A percentile compares a stretch with the other conserved stretches of the same genome.
phyloP scores from a whole-genome alignment of 2,888 invertebrate species.

The Chymomyza fuscimana region DNA sequence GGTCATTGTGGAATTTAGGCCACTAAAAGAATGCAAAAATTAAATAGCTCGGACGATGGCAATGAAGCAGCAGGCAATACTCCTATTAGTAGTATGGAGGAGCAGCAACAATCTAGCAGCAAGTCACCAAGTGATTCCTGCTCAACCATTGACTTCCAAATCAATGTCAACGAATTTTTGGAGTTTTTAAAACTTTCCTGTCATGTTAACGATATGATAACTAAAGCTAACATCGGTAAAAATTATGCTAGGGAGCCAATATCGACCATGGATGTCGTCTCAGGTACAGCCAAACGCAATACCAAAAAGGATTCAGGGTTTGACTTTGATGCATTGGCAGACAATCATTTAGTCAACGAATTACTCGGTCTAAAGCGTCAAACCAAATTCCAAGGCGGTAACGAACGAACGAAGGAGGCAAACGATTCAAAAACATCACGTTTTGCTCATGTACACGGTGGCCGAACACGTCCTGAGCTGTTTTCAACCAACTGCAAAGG shows the following conservation, averaged over 20 bases:
- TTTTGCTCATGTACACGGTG: constrained; percentile 34
- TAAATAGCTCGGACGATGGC: constrained; percentile 45
- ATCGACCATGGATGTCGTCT: constrained; percentile 49
- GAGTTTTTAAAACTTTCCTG: constrained; percentile 79
- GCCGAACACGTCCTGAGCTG: constrained; percentile 9
- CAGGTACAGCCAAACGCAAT: constrained; percentile 42
- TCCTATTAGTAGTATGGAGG: neutral
- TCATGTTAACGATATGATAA: constrained; percentile 79
- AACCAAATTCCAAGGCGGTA: constrained; percentile 14
- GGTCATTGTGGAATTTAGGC: neutral
- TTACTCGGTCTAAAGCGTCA: constrained; percentile 56
- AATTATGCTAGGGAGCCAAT: constrained; percentile 50
- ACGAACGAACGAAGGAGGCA: constrained; percentile 16
- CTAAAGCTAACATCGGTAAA: constrained; percentile 62
- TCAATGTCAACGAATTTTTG: constrained; percentile 78
- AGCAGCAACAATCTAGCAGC: constrained; percentile 21
- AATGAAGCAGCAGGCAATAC: constrained; percentile 29
- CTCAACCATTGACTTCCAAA: constrained; percentile 58
- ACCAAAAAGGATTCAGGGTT: constrained; percentile 57
- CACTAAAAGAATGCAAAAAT: constrained; percentile 46
- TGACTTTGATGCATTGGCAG: constrained; percentile 75
- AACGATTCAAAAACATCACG: constrained; percentile 44
- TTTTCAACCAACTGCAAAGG: constrained; percentile 30
- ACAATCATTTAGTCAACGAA: constrained; percentile 76
- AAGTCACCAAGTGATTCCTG: neutral